Evolutionary conservation across 2,113 vertebrate genomes (phyloP).

Genomic region (Todiramphus chloris): DNA sequence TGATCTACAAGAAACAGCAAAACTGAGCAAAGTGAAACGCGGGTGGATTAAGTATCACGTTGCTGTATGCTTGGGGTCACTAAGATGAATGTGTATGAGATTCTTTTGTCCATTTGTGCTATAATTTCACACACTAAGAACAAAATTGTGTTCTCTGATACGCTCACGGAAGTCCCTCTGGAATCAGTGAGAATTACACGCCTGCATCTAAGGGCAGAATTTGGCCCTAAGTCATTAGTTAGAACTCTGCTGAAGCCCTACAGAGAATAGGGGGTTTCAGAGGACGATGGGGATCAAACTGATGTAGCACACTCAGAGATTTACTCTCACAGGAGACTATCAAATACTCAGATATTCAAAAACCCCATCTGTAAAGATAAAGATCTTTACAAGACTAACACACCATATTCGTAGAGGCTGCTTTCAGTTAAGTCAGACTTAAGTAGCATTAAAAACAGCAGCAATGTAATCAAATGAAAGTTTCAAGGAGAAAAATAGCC

Average conservation of each 20-base stretch:
- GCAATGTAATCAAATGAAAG: background rate
- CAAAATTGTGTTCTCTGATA: constrained; percentile 45
- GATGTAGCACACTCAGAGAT: constrained; percentile 30
- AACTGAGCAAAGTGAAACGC: constrained; percentile 10
- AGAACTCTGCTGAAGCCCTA: constrained; percentile 45
- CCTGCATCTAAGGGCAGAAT: constrained; percentile 56
- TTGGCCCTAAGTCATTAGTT: constrained; percentile 73
- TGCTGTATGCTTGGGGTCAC: constrained; percentile 56
- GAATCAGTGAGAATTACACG: constrained; percentile 39
- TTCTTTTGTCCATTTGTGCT: constrained; percentile 55
- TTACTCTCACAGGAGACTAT: constrained; percentile 8
- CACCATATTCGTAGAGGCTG: background rate
- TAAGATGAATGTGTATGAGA: constrained; percentile 69
- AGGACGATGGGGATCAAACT: constrained; percentile 65
- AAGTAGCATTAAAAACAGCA: background rate
- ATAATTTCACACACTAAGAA: constrained; percentile 53
- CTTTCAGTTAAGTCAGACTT: background rate
- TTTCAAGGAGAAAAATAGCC: background rate
- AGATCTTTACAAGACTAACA: background rate
- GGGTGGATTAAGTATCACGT: background rate
- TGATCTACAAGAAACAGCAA: constrained; percentile 16
- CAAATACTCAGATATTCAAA: constrained; percentile 21
- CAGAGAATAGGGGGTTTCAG: constrained; percentile 39
- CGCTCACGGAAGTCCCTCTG: constrained; percentile 23
- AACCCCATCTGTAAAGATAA: constrained; percentile 1